Evolutionary conservation across 2,888 invertebrate species (phyloP), one percentile per base, ranked within the genome.

Genomic region (Macropis europaea): DNA sequence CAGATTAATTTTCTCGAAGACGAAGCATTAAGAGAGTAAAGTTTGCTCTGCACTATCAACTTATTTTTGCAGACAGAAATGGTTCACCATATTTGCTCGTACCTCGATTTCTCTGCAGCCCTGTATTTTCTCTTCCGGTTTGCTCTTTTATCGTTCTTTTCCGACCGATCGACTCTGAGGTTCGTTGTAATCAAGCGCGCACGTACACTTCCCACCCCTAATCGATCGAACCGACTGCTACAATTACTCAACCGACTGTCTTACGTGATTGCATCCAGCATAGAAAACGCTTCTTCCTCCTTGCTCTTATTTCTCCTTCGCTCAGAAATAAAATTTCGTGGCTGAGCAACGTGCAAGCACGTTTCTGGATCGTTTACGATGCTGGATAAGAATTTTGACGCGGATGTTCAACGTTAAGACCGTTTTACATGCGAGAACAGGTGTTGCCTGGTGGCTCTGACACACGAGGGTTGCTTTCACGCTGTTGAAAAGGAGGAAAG

Each of bases 131-230:
- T 71, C 63, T 66, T 69, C 63, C 50, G 42, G 48, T 32, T 43
- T 57, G 63, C 7, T 40, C 40, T 61, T 73, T 74, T 63, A 76
- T 78, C 72, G 67, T 73, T 80, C 68, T 73, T 66, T 82, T 81
- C 78, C 73, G 62, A 69, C 52, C 64, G 81, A 82, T 78, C 81
- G 76, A 42, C 38, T 75, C 48, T 38, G 45, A 76, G 77, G 66
- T 56, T 64, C 70, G 66, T 59, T 60, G 77, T 75, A 79, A 84
- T 82, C 80, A 79, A 63, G 63, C 69, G 67, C 63, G 72, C 75
- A 73, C 75, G 64, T 76, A 76, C 53, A 63, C 60, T 45, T 57
- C 34, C 67, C 60, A 57, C 45, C 28, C 48, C 59, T 53, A 28
- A 75, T 77, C 75, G 77, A 80, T 80, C 56, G 50, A 66, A 75